Evolutionary conservation across 2,797 vertebrate species (phyloP), one percentile per base, ranked within the genome.

Genomic region (Ceryle rudis): DNA sequence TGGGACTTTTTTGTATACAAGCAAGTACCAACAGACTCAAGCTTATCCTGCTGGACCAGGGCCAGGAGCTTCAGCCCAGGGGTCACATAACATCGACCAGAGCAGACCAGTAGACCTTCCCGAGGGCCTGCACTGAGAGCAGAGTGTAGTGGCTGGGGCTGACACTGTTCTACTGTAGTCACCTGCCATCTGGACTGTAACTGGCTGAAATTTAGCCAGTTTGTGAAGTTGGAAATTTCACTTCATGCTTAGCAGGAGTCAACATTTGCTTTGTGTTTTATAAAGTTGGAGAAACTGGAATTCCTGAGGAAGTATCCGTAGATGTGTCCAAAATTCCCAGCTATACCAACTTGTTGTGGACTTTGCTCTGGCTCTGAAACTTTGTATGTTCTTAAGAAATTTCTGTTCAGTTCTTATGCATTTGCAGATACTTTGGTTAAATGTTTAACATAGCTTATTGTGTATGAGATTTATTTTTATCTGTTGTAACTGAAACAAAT

Each of bases 121-220:
- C 1, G 21, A 52, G 29, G 42, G 33, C 19, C 31, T 4, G 14
- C 39, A 1, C 1, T 4, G 21, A 14, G 52, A 23, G 42, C 21
- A 6, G 29, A 41, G 29, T 7, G 0, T 21, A 29, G n/a, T 10
- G 26, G 31, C 62, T 3, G 17, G 7, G 15, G 14, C 42, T 3
- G 0, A 3, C 4, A 11, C 67, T 4, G 11, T 1, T 0, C 42
- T 9, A 0, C 9, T 5, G 14, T 4, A 5, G n/a, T 5, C 11
- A 23, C 60, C 31, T 31, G 18, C 20, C 2, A 1, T 10, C 42
- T 19, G 12, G 16, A 5, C 49, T 28, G 11, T 3, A 25, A 17
- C 61, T 8, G 33, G 5, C 29, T 17, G 18, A 28, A 14, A 8
- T 13, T 57, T 11, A 15, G 21, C 41, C 47, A 2, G 14, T 31